Conservation (phyloP, 2,113 vertebrate genomes). For the Tiliqua scincoides region DNA sequence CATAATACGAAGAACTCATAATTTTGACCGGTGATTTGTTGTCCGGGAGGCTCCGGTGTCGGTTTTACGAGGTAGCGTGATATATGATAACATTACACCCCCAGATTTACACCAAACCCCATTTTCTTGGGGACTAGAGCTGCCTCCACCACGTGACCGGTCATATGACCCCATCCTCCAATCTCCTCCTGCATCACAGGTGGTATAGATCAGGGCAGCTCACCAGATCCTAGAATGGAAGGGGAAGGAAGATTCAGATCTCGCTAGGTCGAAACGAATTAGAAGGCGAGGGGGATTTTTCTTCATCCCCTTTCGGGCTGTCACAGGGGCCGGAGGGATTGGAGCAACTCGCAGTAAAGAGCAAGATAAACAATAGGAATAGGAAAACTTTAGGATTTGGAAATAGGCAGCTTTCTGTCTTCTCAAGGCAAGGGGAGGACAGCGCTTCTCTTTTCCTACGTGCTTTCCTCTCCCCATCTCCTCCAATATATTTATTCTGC, state of each 20-base stretch:
- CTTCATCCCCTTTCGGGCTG: background rate
- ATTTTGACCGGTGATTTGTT: slow-evolving; percentile 96
- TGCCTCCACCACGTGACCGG: slow-evolving; percentile 86
- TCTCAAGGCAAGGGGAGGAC: background rate
- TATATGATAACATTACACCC: slow-evolving; percentile 98
- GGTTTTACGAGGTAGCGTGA: slow-evolving; percentile 98
- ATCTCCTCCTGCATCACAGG: slow-evolving; percentile 83
- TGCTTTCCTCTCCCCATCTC: no score
- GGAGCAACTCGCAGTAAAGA: background rate
- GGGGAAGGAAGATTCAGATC: slow-evolving; percentile 59
- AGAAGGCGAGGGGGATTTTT: background rate
- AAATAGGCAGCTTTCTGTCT: background rate
- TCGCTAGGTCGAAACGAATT: background rate
- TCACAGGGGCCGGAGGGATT: background rate
- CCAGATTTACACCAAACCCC: slow-evolving; percentile 97
- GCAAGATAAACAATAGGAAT: no score
- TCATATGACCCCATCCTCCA: slow-evolving; percentile 85
- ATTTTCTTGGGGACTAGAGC: slow-evolving; percentile 90
- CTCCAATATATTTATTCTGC: background rate
- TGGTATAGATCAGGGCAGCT: slow-evolving; percentile 75
- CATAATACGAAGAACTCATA: slow-evolving; percentile 97
- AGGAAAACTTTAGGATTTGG: background rate
- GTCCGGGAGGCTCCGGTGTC: slow-evolving; percentile 93
- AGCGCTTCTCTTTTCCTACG: background rate
- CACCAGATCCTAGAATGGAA: slow-evolving; percentile 67